Evolutionary conservation across 2,888 invertebrate species (phyloP).

Genomic region (Notocelia uddmanniana): DNA sequence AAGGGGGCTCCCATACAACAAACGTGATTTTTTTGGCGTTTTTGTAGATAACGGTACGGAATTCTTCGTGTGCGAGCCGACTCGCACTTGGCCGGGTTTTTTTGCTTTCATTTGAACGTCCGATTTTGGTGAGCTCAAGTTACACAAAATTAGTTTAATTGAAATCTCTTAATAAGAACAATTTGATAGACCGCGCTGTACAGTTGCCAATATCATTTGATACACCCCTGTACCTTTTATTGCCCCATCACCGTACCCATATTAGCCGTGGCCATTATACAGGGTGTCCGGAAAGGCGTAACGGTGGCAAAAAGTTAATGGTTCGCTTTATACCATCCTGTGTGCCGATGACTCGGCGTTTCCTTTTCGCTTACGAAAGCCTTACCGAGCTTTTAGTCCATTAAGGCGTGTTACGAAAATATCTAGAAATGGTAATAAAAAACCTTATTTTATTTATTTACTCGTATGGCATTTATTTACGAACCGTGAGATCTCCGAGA

Average conservation of each 20-base stretch:
- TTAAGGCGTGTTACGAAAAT: background rate
- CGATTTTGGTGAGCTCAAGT: no score
- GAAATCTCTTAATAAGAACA: background rate
- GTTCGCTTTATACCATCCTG: slow-evolving; percentile 33
- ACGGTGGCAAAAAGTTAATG: slow-evolving; percentile 37
- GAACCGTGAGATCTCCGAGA: no score
- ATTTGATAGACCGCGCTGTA: background rate
- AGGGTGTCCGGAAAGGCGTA: slow-evolving; percentile 35
- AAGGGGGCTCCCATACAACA: no score
- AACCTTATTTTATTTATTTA: no score
- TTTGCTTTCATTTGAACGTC: no score
- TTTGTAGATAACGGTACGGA: no score
- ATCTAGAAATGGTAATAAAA: no score
- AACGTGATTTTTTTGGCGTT: no score
- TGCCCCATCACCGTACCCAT: slow-evolving; percentile 17
- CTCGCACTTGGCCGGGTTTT: no score
- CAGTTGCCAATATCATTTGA: background rate
- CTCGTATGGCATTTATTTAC: no score
- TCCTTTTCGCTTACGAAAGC: slow-evolving; percentile 15
- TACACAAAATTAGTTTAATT: background rate
- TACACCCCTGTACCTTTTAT: slow-evolving; percentile 1
- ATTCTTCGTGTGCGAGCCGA: no score
- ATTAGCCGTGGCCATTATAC: slow-evolving; percentile 31
- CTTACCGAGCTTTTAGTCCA: slow-evolving; percentile 22
- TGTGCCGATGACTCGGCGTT: slow-evolving; percentile 30